Evolutionary conservation across 2,113 vertebrate genomes (phyloP).

Genomic region (Eretmochelys imbricata): DNA sequence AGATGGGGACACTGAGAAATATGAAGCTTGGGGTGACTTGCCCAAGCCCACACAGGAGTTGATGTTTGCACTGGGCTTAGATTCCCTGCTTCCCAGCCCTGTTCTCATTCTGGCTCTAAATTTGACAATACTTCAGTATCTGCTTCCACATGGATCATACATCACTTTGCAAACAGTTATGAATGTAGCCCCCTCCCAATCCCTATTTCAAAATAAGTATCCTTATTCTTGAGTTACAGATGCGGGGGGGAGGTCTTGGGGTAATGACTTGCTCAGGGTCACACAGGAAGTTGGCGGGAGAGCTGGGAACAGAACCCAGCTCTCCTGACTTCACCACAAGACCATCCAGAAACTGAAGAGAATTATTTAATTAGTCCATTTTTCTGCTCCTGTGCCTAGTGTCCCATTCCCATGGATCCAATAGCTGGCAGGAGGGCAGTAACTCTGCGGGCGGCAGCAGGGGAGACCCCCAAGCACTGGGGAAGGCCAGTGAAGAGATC

Average conservation of each 20-base stretch:
- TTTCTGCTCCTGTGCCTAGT: background rate
- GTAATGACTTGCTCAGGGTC: background rate
- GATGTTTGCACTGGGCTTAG: too few relatives aligned
- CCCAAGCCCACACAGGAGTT: background rate
- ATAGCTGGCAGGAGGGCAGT: background rate
- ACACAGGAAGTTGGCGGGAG: background rate
- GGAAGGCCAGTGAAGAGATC: too few relatives aligned
- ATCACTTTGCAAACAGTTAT: fast-evolving
- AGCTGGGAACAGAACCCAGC: background rate
- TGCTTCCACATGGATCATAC: background rate
- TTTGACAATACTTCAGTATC: background rate
- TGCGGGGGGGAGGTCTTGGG: background rate
- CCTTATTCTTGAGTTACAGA: too few relatives aligned
- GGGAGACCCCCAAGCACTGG: background rate
- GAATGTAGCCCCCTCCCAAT: background rate
- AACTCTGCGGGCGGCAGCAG: fast-evolving
- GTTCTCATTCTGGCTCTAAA: too few relatives aligned
- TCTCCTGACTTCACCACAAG: background rate
- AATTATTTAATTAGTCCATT: background rate
- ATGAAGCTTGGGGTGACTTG: background rate
- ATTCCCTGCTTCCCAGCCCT: too few relatives aligned
- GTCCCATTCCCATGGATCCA: background rate
- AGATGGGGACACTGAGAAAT: background rate
- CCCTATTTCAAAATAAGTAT: too few relatives aligned
- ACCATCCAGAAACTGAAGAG: background rate